A percentile compares a stretch with the other conserved stretches of the same genome.
Evolutionary conservation across 2,113 vertebrate species (phyloP).

Genomic region (Atractosteus spatula): DNA sequence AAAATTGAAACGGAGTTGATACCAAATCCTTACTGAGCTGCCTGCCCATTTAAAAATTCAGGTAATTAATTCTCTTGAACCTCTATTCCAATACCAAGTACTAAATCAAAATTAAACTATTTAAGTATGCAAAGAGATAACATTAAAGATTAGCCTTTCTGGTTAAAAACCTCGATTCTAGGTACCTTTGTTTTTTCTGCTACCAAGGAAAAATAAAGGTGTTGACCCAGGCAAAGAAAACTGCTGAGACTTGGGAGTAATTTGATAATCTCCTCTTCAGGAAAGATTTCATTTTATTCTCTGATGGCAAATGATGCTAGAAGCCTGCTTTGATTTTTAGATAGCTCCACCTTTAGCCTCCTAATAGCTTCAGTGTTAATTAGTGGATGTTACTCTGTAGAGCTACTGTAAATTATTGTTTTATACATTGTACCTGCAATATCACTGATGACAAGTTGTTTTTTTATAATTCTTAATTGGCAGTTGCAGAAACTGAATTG

Average conservation of each 20-base stretch:
- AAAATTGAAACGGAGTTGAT: slow-evolving; percentile 21
- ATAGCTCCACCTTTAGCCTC: slow-evolving; percentile 24
- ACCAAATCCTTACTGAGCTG: slow-evolving; percentile 1
- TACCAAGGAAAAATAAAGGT: slow-evolving; percentile 46
- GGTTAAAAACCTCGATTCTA: slow-evolving; percentile 55
- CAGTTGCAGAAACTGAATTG: no score
- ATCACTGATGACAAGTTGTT: background rate
- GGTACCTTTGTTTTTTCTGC: slow-evolving; percentile 39
- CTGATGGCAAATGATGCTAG: slow-evolving; percentile 17
- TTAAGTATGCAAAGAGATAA: no score
- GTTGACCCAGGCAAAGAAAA: slow-evolving; percentile 53
- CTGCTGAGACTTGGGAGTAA: slow-evolving; percentile 46
- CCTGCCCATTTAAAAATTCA: no score
- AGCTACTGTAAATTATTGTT: background rate
- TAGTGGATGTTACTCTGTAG: background rate
- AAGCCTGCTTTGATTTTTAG: slow-evolving; percentile 30
- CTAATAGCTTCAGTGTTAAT: slow-evolving; percentile 18
- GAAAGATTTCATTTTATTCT: slow-evolving; percentile 49
- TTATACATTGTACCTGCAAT: background rate
- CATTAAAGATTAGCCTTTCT: slow-evolving; percentile 26
- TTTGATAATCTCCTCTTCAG: slow-evolving; percentile 54
- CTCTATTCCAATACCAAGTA: no score
- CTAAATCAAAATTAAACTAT: no score
- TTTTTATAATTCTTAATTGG: background rate
- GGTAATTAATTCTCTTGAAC: no score